Evolutionary conservation across 2,888 invertebrate genomes (phyloP).

Genomic region (Drosophila mettleri): DNA sequence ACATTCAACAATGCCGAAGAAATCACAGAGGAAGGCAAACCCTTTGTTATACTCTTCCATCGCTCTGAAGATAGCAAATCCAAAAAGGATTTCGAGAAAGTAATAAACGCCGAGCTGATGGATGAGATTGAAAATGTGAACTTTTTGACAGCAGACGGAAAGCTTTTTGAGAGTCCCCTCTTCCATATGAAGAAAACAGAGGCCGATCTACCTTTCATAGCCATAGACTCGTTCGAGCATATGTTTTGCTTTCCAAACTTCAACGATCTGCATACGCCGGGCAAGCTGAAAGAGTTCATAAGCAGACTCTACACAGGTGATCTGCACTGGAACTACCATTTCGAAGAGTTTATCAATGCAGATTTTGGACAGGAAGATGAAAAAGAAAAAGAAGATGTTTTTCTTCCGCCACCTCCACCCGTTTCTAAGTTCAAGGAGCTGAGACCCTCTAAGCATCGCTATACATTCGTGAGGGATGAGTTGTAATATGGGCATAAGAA

Average conservation of each 20-base stretch:
- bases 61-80: conserved; percentile 90
- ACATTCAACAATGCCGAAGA: conserved; percentile 99
- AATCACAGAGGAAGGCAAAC: conserved; percentile 97
- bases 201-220: conserved; percentile 95
- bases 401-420: conserved; percentile 84
- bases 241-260: conserved; percentile 97
- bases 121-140: conserved; percentile 95
- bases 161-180: conserved; percentile 96
- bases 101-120: conserved; percentile 90
- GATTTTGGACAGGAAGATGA: too few species aligned
- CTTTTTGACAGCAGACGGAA: conserved; percentile 97
- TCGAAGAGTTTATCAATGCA: neutral
- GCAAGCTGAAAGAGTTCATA: conserved; percentile 93
- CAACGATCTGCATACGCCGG: conserved; percentile 90
- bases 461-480: conserved; percentile 88
- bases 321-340: conserved; percentile 19
- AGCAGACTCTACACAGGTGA: conserved; percentile 92
- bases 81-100: conserved; percentile 91
- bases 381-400: too few species aligned
- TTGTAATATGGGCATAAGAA: conserved; percentile 31
- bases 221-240: conserved; percentile 98
- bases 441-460: conserved; percentile 96
- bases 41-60: conserved; percentile 97
- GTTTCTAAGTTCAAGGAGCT: conserved; percentile 97
- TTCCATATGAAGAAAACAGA: conserved; percentile 96